Percentiles rank a stretch among this genome's conserved stretches.
Conservation (phyloP, 30 jellyfish, hydroid and myxozoan genomes). For the Aurelia sp. region DNA sequence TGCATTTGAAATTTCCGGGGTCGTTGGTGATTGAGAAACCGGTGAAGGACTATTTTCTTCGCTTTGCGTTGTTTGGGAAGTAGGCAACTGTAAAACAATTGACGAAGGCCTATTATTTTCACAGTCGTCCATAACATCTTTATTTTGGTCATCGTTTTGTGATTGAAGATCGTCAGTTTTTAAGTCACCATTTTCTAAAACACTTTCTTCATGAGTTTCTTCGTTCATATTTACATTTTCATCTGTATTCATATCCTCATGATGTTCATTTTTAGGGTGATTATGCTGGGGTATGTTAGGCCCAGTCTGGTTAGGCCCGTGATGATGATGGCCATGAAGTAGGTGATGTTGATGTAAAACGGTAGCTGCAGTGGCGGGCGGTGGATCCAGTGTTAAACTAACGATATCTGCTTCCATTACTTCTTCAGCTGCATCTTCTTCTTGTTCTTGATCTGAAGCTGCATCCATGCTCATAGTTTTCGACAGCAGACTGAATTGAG, state of each 20-base stretch:
- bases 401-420: conserved; percentile 74
- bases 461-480: no score
- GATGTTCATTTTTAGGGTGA: not conserved
- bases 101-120: conserved; percentile 9
- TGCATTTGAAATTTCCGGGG: not conserved
- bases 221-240: not conserved
- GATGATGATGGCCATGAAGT: conserved; percentile 51
- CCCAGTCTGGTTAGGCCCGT: conserved; percentile 34
- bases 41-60: conserved; percentile 3
- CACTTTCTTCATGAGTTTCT: not conserved
- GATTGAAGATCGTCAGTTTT: not conserved
- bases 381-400: conserved; percentile 74
- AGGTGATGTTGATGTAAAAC: conserved; percentile 70
- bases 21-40: not conserved
- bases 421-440: conserved; percentile 75
- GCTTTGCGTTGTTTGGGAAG: not conserved
- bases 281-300: not conserved
- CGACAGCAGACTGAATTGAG: no score
- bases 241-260: not conserved
- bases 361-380: conserved; percentile 75
- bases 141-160: not conserved
- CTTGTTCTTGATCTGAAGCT: conserved; percentile 18
- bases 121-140: not conserved
- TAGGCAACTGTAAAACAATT: not conserved
- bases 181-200: not conserved